Evolutionary conservation across 2,113 vertebrate species (phyloP).

Genomic region (Campylomormyrus tamandua): DNA sequence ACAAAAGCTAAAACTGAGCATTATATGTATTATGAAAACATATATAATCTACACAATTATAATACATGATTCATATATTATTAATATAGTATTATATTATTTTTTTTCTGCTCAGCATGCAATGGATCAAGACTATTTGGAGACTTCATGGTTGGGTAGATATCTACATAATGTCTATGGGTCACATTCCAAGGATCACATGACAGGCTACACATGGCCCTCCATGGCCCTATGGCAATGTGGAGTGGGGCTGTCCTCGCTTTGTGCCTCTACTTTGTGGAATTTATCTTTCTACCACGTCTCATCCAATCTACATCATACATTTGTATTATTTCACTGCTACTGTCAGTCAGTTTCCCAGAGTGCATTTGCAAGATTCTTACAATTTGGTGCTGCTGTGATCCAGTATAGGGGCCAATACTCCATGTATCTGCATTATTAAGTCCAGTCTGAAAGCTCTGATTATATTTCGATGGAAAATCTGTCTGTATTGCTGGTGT

Average conservation of each 20-base stretch:
- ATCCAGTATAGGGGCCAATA: not conserved
- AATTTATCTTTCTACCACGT: not conserved
- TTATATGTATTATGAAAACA: not conserved
- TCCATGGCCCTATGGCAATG: not conserved
- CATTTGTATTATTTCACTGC: not conserved
- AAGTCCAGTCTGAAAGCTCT: not conserved
- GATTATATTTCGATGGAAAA: not conserved
- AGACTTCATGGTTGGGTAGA: not conserved
- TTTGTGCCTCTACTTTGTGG: not conserved
- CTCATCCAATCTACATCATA: not conserved
- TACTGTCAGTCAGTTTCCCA: not conserved
- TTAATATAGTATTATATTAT: not conserved
- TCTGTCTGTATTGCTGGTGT: slow-evolving; percentile 5
- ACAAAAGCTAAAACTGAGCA: not conserved
- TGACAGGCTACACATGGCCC: not conserved
- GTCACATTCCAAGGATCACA: not conserved
- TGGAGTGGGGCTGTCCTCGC: not conserved
- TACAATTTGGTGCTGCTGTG: not conserved
- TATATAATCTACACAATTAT: not conserved
- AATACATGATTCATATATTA: not conserved
- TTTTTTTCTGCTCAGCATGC: not conserved
- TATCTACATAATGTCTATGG: not conserved
- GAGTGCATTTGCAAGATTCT: not conserved
- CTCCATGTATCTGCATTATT: not conserved
- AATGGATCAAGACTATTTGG: not conserved